Base-by-base conservation (phyloP, 1,140 invertebrate species). In the Plutomurus gul region DNA sequence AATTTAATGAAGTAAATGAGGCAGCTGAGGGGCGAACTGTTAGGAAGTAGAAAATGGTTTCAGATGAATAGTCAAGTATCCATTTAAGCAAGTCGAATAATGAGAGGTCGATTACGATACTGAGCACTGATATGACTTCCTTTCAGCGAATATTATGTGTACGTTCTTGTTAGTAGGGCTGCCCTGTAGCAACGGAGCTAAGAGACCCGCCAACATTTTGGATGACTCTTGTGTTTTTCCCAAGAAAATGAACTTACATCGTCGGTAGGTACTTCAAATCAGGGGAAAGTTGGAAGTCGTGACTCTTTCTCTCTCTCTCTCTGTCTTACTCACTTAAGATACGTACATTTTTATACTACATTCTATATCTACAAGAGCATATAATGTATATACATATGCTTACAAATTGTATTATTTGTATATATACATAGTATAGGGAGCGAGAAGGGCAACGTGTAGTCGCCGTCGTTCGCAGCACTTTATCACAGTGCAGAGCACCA, bases 221-320 rank as follows among this genome's bases (percentile, higher is more conserved):
- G 47, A 51, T 51, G 47, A 51, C 47, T 51, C 47, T 25, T 51
- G 47, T 51, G 47, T 51, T 51, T 51, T 51, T 51, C 47, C 47
- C 47, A 25, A 51, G 47, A 51, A 51, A 51, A 22, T 22, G 18
- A 51, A 51, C 25, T 51, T 10, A 51, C 47, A 51, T 51, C n/a
- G n/a, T n/a, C n/a, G n/a, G n/a, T n/a, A n/a, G n/a, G n/a, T n/a
- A 22, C 6, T 51, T 51, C 20, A 51, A 51, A 51, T 51, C 47
- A 22, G 18, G 47, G 47, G 47, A 51, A 51, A 51, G 47, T 51
- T 51, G 47, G 20, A 22, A 51, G 47, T 51, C 47, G 47, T 51
- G 47, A 51, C 47, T 22, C 10, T n/a, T n/a, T n/a, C 20, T 18
- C 47, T 51, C 18, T 22, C n/a, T 22, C 47, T 51, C 47, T 51